phyloP scores from a whole-genome alignment of 2,888 invertebrate species.

The Stenichneumon culpator region DNA sequence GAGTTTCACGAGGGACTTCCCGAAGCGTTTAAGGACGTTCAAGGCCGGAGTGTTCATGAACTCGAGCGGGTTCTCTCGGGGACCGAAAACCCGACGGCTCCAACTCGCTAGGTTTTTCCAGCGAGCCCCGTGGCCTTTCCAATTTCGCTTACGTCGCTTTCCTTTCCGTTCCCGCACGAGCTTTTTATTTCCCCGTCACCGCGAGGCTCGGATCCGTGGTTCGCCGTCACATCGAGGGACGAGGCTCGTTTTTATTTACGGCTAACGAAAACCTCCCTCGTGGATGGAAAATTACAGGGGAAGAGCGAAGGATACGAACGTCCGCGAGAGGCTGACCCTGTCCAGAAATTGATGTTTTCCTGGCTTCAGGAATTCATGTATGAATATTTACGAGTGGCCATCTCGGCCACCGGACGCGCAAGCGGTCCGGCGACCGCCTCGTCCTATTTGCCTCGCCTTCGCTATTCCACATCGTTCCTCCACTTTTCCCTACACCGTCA shows the following conservation, averaged over 20 bases:
- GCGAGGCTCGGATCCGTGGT: not conserved
- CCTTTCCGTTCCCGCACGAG: not conserved
- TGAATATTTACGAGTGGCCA: slow-evolving; percentile 71
- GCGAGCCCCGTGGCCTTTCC: not conserved
- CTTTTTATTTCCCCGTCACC: not conserved
- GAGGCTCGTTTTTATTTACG: slow-evolving; percentile 39
- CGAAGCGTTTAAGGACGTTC: slow-evolving; percentile 21
- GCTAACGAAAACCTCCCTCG: not conserved
- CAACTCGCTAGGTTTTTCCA: not conserved
- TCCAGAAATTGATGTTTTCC: slow-evolving; percentile 70
- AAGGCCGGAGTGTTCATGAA: slow-evolving; percentile 35
- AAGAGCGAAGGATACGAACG: slow-evolving; percentile 59
- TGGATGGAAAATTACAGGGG: slow-evolving; percentile 37
- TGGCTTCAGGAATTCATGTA: slow-evolving; percentile 65
- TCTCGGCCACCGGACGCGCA: slow-evolving; percentile 59
- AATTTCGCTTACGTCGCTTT: not conserved
- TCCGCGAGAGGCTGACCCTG: slow-evolving; percentile 60
- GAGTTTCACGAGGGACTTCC: slow-evolving; percentile 14
- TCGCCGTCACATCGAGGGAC: slow-evolving; percentile 20
- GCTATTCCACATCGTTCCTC: slow-evolving; percentile 31
- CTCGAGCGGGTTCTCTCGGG: slow-evolving; percentile 1
- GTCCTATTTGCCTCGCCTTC: slow-evolving; percentile 31
- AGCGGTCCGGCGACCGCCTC: slow-evolving; percentile 30
- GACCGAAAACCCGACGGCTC: not conserved
- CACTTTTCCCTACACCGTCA: slow-evolving; percentile 47